These are phyloP conservation scores for Leucania comma DNA, from an alignment of 2,888 invertebrate genomes.

Conservation along the genomic window DNA sequence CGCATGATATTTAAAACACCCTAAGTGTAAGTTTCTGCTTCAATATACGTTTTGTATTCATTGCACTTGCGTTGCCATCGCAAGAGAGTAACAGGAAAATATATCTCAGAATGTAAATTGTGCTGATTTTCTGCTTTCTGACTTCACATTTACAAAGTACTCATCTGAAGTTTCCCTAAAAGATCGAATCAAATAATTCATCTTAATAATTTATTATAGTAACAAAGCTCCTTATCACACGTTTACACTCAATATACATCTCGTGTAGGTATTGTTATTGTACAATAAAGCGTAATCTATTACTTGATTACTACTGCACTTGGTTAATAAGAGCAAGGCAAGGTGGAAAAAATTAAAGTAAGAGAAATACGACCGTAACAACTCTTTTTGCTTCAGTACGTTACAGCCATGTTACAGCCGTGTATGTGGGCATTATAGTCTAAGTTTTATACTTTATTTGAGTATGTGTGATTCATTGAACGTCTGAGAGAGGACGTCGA, in stretches of 20 bases:
- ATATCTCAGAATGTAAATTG: neutral
- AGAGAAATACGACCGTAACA: too few species aligned
- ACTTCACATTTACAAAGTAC: conserved; percentile 18
- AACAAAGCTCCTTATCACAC: neutral
- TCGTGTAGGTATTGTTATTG: neutral
- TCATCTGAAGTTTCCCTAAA: neutral
- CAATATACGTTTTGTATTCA: neutral
- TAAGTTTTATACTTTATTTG: too few species aligned
- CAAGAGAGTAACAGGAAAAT: conserved; percentile 5
- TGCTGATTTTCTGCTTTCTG: too few species aligned
- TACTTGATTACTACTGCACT: neutral
- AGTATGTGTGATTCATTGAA: too few species aligned
- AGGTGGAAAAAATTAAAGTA: neutral
- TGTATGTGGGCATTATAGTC: too few species aligned
- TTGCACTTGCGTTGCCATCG: neutral
- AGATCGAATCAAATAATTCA: neutral
- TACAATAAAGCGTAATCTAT: neutral
- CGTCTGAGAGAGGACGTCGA: neutral
- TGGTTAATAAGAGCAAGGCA: neutral
- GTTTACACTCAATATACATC: neutral
- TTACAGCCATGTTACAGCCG: too few species aligned
- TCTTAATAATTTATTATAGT: neutral
- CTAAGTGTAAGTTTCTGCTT: neutral
- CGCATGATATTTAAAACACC: too few species aligned
- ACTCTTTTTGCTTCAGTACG: too few species aligned